Conservation (phyloP, 2,113 vertebrate genomes). For the Seriola dumerili region DNA sequence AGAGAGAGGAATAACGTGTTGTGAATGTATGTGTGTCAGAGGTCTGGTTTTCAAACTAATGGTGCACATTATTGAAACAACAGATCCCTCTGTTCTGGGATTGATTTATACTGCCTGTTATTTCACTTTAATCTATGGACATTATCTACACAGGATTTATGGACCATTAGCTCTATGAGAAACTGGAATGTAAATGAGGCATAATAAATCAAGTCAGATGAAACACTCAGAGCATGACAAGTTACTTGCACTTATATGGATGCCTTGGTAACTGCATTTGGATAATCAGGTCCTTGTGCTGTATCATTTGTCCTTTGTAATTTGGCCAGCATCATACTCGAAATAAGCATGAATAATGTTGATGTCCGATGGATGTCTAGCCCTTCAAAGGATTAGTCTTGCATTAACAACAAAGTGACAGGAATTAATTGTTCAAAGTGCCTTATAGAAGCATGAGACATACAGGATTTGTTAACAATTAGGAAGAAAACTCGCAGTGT, state of each 20-base stretch:
- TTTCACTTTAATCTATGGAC: constrained; percentile 79
- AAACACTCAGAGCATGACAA: constrained; percentile 72
- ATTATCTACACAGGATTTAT: constrained; percentile 80
- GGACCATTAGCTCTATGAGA: constrained; percentile 76
- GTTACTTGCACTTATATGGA: constrained; percentile 61
- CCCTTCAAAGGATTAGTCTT: constrained; percentile 52
- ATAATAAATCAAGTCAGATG: constrained; percentile 77
- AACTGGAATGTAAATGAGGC: constrained; percentile 78
- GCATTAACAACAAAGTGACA: constrained; percentile 58
- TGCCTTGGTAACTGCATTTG: constrained; percentile 64
- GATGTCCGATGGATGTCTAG: constrained; percentile 27
- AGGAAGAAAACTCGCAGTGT: not conserved
- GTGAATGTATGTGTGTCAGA: constrained; percentile 43
- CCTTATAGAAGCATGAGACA: constrained; percentile 23
- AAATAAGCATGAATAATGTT: constrained; percentile 56
- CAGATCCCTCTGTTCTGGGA: constrained; percentile 69
- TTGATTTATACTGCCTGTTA: constrained; percentile 77
- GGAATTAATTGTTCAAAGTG: constrained; percentile 38
- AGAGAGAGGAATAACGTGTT: constrained; percentile 38
- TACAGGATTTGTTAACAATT: not conserved
- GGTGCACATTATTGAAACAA: constrained; percentile 76
- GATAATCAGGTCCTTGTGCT: constrained; percentile 67
- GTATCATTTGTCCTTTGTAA: constrained; percentile 66
- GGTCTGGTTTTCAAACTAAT: constrained; percentile 66
- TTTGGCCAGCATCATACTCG: constrained; percentile 50